These are phyloP conservation scores for Tetragonula clypearis DNA, from an alignment of 1,140 invertebrate genomes.

Conservation along the genomic window DNA sequence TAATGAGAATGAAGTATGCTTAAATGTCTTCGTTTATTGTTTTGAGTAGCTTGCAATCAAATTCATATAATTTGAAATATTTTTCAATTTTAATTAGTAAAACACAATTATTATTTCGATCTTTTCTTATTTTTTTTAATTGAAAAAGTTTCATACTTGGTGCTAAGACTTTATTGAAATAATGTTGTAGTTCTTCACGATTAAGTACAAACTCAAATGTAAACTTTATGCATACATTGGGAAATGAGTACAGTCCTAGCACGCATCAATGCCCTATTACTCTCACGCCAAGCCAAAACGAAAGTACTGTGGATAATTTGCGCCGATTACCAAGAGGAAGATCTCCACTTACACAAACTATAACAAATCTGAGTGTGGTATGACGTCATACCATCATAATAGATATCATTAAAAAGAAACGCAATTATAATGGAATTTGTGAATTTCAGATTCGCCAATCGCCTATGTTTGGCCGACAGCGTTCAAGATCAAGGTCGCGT, in stretches of 20 bases:
- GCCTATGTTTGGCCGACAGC: conserved; percentile 62
- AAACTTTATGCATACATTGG: conserved; percentile 74
- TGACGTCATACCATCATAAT: not conserved
- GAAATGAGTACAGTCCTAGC: conserved; percentile 59
- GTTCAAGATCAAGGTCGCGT: conserved; percentile 72
- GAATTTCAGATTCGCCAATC: conserved; percentile 59
- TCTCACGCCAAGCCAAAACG: conserved; percentile 49
- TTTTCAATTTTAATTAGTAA: not conserved
- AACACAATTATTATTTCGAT: not conserved
- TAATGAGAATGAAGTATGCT: conserved; percentile 78
- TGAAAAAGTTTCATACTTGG: not conserved
- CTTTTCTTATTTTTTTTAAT: conserved; percentile 4
- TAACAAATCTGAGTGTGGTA: conserved; percentile 70
- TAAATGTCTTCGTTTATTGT: conserved; percentile 21
- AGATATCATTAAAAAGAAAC: not conserved
- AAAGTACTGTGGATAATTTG: conserved; percentile 37
- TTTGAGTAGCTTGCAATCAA: not conserved
- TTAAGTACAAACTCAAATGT: conserved; percentile 68
- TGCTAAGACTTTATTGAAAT: not conserved
- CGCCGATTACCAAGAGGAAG: conserved; percentile 72
- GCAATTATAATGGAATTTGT: not conserved
- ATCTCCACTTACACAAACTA: conserved; percentile 71
- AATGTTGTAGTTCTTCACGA: conserved; percentile 67
- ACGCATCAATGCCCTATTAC: conserved; percentile 64
- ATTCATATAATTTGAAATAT: not conserved